These are phyloP conservation scores for Loris lydekkerianus DNA, from an alignment of 2,797 vertebrate genomes.

Conservation along the genomic window DNA sequence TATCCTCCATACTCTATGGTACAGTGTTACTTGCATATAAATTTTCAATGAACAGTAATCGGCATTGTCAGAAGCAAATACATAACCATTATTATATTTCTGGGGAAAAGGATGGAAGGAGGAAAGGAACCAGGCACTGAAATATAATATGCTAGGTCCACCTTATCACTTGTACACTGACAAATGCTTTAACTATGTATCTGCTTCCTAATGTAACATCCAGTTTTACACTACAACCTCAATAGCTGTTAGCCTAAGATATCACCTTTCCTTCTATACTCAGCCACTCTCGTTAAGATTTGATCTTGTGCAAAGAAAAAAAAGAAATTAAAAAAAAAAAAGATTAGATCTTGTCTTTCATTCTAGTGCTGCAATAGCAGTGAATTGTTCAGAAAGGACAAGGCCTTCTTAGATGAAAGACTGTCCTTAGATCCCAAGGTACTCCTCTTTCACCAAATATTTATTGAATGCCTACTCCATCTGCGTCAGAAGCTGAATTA, in stretches of 20 bases:
- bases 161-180: slow-evolving; percentile 38
- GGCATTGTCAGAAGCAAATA: slow-evolving; percentile 48
- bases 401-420: slow-evolving; percentile 75
- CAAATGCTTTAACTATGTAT: slow-evolving; percentile 56
- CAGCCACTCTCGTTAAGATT: slow-evolving; percentile 71
- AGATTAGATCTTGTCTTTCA: slow-evolving; percentile 80
- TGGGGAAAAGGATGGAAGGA: background rate
- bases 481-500: slow-evolving; percentile 71
- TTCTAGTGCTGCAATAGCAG: slow-evolving; percentile 60
- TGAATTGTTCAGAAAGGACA: slow-evolving; percentile 73
- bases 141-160: slow-evolving; percentile 52
- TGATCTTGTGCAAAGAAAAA: slow-evolving; percentile 64
- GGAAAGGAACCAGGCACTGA: background rate
- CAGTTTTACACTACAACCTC: slow-evolving; percentile 61
- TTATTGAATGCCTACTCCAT: slow-evolving; percentile 50
- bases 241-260: slow-evolving; percentile 59
- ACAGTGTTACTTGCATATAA: slow-evolving; percentile 44
- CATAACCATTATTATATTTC: slow-evolving; percentile 38
- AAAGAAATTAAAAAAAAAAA: too few relatives aligned
- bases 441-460: slow-evolving; percentile 41
- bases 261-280: slow-evolving; percentile 67
- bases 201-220: slow-evolving; percentile 74
- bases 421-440: slow-evolving; percentile 66
- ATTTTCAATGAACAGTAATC: slow-evolving; percentile 41
- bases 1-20: background rate